phyloP scores from a whole-genome alignment of 2,888 invertebrate species.

The Scaptomyza cyrtandrae region DNA sequence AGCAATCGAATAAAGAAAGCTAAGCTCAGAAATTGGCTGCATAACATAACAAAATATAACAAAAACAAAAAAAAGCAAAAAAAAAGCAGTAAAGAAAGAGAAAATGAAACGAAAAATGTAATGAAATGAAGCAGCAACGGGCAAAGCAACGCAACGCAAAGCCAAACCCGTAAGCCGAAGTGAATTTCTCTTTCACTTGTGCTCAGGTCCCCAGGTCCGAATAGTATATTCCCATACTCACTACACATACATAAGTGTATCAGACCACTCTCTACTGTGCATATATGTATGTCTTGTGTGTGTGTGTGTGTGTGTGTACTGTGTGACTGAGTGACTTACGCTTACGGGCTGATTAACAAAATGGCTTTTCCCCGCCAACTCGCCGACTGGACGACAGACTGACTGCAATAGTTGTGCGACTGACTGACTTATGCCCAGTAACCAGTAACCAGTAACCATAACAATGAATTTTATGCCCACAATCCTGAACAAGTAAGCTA shows the following conservation, averaged over 20 bases:
- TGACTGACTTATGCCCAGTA: constrained; percentile 79
- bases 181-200: constrained; percentile 16
- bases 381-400: background rate
- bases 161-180: constrained; percentile 31
- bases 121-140: constrained; percentile 15
- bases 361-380: constrained; percentile 58
- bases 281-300: constrained; percentile 23
- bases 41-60: constrained; percentile 54
- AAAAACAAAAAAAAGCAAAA: background rate
- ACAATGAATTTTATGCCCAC: constrained; percentile 75
- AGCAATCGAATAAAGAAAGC: constrained; percentile 12
- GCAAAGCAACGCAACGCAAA: constrained; percentile 41
- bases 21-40: constrained; percentile 29
- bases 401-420: constrained; percentile 59
- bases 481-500: constrained; percentile 35
- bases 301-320: constrained; percentile 41
- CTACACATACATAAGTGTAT: background rate
- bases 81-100: background rate
- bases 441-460: constrained; percentile 61
- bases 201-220: constrained; percentile 21
- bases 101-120: background rate
- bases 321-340: constrained; percentile 57
- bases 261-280: constrained; percentile 14
- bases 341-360: constrained; percentile 74
- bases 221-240: constrained; percentile 24